Conservation (phyloP, 2,797 vertebrate species). For the Schizopygopsis pylzovi region DNA sequence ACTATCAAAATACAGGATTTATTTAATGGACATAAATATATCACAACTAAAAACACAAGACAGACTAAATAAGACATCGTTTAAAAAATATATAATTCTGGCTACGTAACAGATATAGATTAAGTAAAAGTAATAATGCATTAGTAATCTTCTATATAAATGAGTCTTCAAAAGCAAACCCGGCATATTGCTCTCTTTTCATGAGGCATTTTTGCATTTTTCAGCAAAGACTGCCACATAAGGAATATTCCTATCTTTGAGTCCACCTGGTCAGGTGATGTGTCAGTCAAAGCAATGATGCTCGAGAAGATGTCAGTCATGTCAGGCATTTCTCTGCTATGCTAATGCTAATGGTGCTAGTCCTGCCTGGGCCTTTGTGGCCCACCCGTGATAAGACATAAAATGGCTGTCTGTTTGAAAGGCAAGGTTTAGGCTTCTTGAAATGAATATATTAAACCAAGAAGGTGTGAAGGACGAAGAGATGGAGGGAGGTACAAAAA, state of each 20-base stretch:
- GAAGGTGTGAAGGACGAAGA: conserved; percentile 60
- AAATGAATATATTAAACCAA: conserved; percentile 64
- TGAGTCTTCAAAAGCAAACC: conserved; percentile 26
- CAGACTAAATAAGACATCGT: background rate
- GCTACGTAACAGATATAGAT: background rate
- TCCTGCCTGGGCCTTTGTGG: conserved; percentile 62
- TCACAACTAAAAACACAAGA: background rate
- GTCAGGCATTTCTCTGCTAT: conserved; percentile 61
- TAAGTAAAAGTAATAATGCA: background rate
- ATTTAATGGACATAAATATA: background rate
- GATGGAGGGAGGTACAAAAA: conserved; percentile 49
- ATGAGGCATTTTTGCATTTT: conserved; percentile 31
- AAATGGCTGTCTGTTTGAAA: conserved; percentile 62
- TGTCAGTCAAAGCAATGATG: conserved; percentile 64
- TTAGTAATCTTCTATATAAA: background rate
- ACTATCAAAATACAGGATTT: background rate
- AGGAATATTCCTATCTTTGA: conserved; percentile 55
- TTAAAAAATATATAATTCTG: background rate
- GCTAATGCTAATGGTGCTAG: conserved; percentile 60
- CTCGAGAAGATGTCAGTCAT: conserved; percentile 60
- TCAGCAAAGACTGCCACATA: conserved; percentile 32
- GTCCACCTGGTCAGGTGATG: conserved; percentile 64
- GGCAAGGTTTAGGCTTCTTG: conserved; percentile 36
- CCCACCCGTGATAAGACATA: conserved; percentile 63
- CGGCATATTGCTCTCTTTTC: conserved; percentile 25